phyloP scores from a whole-genome alignment of 2,797 vertebrate genomes.

The Melanotaenia boesemani region DNA sequence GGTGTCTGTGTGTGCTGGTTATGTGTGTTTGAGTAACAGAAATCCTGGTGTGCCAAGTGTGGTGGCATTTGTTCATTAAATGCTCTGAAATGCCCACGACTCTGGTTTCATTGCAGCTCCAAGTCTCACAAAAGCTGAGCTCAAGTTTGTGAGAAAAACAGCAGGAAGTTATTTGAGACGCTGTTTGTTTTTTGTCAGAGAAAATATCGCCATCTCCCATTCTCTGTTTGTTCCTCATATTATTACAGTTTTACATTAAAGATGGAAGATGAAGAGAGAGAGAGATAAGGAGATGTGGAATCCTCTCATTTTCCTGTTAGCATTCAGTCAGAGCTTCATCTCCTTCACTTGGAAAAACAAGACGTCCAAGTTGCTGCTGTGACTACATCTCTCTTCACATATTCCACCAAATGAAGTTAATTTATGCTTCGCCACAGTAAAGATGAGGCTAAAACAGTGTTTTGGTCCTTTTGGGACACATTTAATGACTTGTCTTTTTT shows the following conservation, averaged over 20 bases:
- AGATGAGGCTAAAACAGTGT: too few species aligned
- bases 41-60: conserved; percentile 52
- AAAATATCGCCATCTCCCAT: conserved; percentile 24
- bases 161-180: conserved; percentile 50
- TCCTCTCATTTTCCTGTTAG: conserved; percentile 37
- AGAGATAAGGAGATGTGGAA: background rate
- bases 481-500: background rate
- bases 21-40: conserved; percentile 37
- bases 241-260: conserved; percentile 37
- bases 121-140: conserved; percentile 39
- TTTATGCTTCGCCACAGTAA: background rate
- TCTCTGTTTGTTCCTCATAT: conserved; percentile 53
- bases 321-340: conserved; percentile 28
- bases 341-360: conserved; percentile 11
- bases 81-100: conserved; percentile 62
- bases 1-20: conserved; percentile 17
- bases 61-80: conserved; percentile 72
- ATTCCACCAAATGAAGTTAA: background rate
- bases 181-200: conserved; percentile 41
- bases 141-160: conserved; percentile 48
- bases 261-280: conserved; percentile 33
- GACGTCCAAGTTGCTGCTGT: conserved; percentile 8
- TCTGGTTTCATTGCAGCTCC: conserved; percentile 51
- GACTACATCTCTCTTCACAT: background rate
- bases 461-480: too few species aligned